A percentile compares a stretch with the other conserved stretches of the same genome.
Evolutionary conservation across 2,797 vertebrate genomes (phyloP).

Genomic region (Pipistrellus nathusii): DNA sequence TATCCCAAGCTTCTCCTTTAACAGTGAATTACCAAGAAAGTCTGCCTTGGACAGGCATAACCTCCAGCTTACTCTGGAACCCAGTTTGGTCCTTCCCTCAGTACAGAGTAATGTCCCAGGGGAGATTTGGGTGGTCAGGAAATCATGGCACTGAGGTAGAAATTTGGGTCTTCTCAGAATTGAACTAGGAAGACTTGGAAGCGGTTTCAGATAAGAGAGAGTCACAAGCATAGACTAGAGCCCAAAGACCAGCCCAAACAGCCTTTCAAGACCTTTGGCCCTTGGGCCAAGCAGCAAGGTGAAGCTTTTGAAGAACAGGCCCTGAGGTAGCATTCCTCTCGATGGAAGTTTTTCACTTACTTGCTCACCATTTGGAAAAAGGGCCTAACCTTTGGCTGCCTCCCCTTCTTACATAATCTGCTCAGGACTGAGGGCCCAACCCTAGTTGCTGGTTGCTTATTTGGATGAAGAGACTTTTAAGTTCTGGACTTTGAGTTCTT

Average conservation of each 20-base stretch:
- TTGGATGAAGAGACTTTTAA: slow-evolving; percentile 56
- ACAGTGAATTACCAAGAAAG: not conserved
- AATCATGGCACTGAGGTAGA: not conserved
- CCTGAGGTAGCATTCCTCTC: not conserved
- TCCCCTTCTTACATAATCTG: slow-evolving; percentile 28
- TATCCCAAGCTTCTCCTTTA: not conserved
- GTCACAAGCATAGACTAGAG: not conserved
- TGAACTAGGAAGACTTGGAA: not conserved
- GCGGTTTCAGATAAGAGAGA: not conserved
- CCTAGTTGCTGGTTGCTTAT: slow-evolving; percentile 40
- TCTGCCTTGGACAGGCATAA: not conserved
- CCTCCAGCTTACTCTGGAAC: not conserved
- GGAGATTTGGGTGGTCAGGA: not conserved
- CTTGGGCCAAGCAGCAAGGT: not conserved
- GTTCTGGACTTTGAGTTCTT: not conserved
- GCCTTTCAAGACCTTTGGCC: not conserved
- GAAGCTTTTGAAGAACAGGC: not conserved
- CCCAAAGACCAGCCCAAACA: not conserved
- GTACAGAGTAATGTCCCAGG: not conserved
- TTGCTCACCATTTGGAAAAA: slow-evolving; percentile 11
- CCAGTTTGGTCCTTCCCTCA: not conserved
- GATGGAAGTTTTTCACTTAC: not conserved
- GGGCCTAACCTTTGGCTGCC: slow-evolving; percentile 39
- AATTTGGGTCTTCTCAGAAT: not conserved
- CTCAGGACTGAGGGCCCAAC: not conserved